Evolutionary conservation across 2,888 invertebrate genomes (phyloP).

Genomic region (Tenthredo scrophulariae): DNA sequence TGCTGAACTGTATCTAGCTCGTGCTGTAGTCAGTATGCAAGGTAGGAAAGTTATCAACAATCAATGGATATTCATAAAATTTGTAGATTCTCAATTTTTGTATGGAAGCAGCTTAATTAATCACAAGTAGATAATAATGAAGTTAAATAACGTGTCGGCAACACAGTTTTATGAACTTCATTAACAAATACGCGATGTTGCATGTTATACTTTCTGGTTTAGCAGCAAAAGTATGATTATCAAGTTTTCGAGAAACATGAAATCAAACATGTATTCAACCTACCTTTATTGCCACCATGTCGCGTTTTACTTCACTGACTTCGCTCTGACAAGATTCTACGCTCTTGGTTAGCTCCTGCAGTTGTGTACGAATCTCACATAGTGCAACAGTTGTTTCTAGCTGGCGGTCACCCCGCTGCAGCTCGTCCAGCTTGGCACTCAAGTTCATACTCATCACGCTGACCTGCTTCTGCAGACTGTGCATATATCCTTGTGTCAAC

Average conservation of each 20-base stretch:
- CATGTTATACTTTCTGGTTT: not conserved
- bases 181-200: not conserved
- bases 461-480: slow-evolving; percentile 98
- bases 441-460: slow-evolving; percentile 98
- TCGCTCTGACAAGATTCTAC: slow-evolving; percentile 97
- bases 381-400: slow-evolving; percentile 96
- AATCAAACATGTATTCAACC: slow-evolving; percentile 47
- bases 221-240: not conserved
- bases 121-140: not conserved
- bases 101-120: not conserved
- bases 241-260: not conserved
- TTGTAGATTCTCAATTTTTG: slow-evolving; percentile 1
- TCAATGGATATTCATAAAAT: not conserved
- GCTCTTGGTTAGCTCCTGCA: slow-evolving; percentile 95
- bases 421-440: slow-evolving; percentile 95
- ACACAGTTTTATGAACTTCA: not conserved
- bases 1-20: slow-evolving; percentile 96
- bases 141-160: not conserved
- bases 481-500: slow-evolving; percentile 62
- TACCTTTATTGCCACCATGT: slow-evolving; percentile 95
- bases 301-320: slow-evolving; percentile 95
- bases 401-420: slow-evolving; percentile 93
- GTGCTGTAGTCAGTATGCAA: slow-evolving; percentile 78
- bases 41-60: not conserved
- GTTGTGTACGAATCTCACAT: slow-evolving; percentile 95